Evolutionary conservation across 2,113 vertebrate genomes (phyloP).

Genomic region (Notothenia coriiceps): DNA sequence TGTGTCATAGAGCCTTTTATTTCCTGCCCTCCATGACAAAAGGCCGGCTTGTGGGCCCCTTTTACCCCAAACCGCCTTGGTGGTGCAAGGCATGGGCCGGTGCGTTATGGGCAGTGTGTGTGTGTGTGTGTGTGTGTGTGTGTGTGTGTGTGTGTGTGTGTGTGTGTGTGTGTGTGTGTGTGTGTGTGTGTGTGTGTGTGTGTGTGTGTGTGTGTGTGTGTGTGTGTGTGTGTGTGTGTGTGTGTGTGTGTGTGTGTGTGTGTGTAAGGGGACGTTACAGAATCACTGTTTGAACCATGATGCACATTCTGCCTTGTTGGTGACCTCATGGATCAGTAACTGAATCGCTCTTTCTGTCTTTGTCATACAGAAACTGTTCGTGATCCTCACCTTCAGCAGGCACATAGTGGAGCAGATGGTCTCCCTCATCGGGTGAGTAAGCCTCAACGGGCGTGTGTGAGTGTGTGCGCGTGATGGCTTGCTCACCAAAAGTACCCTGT

Average conservation of each 20-base stretch:
- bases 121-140: slow-evolving; percentile 24
- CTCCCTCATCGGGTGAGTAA: slow-evolving; percentile 94
- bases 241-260: slow-evolving; percentile 26
- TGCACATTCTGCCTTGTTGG: slow-evolving; percentile 45
- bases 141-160: slow-evolving; percentile 24
- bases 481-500: slow-evolving; percentile 24
- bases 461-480: not conserved
- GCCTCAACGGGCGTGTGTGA: slow-evolving; percentile 49
- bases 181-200: slow-evolving; percentile 24
- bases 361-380: slow-evolving; percentile 93
- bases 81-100: slow-evolving; percentile 4
- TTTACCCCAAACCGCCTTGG: slow-evolving; percentile 44
- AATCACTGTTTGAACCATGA: slow-evolving; percentile 64
- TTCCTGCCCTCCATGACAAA: slow-evolving; percentile 45
- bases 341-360: slow-evolving; percentile 68
- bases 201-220: slow-evolving; percentile 21
- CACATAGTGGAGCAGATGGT: slow-evolving; percentile 97
- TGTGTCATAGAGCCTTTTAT: slow-evolving; percentile 68
- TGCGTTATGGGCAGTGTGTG: slow-evolving; percentile 31
- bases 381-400: slow-evolving; percentile 94
- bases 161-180: slow-evolving; percentile 23
- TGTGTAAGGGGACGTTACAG: slow-evolving; percentile 30
- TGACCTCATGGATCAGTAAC: slow-evolving; percentile 66
- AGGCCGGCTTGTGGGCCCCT: slow-evolving; percentile 41
- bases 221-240: slow-evolving; percentile 28